Base-by-base conservation (phyloP, 2,888 invertebrate species). In the Megastigmus dorsalis region DNA sequence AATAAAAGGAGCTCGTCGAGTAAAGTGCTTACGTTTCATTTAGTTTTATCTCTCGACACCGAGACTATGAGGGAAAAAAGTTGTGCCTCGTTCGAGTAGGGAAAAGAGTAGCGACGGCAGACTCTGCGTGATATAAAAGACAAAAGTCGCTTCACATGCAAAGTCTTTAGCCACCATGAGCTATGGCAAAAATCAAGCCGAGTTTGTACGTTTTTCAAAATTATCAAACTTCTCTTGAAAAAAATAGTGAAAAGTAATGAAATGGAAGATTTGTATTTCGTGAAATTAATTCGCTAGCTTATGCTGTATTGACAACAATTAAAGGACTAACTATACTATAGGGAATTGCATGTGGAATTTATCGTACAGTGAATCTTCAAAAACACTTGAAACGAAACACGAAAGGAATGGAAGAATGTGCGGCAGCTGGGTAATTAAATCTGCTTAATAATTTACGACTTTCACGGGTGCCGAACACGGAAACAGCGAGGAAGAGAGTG, bases 381-480 rank as follows among this genome's bases (percentile, higher is more conserved):
- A n/a, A n/a, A n/a, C n/a, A n/a, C n/a, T n/a, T n/a, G n/a, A n/a
- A n/a, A 18, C 36, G 48, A 20, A 71, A 48, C 52, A 62, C 23
- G 38, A 62, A 63, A 55, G 45, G 18, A 10, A 5, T 38, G 66
- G 55, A 75, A 69, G 59, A 78, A 79, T 75, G 30, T n/a, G n/a
- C 13, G 28, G 68, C 67, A 52, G 79, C 80, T 78, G 79, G 54
- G 63, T 55, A 84, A 84, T 83, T 80, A 83, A 85, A 82, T 84
- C 82, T 80, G 79, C 80, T 82, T 79, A 79, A 83, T 81, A 83
- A 84, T 85, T 84, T 83, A 83, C 79, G 79, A 81, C 76, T 74
- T 75, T 59, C 75, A 45, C 55, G 54, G 38, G 67, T 28, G 23
- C 36, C 52, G 66, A 74, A 67, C 67, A 57, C n/a, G n/a, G 54